Evolutionary conservation across 2,888 invertebrate species (phyloP), one percentile per base, ranked within the genome.

Genomic region (Sipha maydis): DNA sequence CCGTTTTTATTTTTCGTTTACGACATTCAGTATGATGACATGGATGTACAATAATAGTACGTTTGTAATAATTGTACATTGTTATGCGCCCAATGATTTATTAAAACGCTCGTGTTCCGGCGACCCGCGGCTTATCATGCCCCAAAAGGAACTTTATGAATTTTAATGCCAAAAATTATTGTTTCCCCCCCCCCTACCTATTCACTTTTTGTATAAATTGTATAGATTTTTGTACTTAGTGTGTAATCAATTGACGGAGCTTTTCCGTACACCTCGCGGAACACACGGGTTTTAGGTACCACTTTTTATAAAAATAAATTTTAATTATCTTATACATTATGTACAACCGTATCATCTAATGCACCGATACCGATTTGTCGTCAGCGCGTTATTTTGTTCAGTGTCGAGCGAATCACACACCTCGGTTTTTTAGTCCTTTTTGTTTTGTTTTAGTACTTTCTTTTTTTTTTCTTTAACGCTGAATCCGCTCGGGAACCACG

Each of bases 81-180:
- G 25, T 61, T n/a, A n/a, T n/a, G n/a, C n/a, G n/a, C n/a, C n/a
- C n/a, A n/a, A n/a, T n/a, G n/a, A 56, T 11, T 56, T 56, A 56
- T 56, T 21, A 7, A 21, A 21, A 48, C 77, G 19, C 48, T n/a
- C 48, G 48, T 14, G 48, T 48, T 28, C 8, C 34, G 48, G 17
- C 3, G 48, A 1, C 14, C 41, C 41, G 17, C n/a, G 41, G 7
- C n/a, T 41, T 7, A 28, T 19, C 19, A 25, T 48, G 3, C 9
- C 48, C 77, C 48, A 17, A 48, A 77, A 77, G 7, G 7, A 48
- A 48, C 19, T 48, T 48, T 17, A 28, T n/a, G 48, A 77, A 48
- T 48, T 28, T 41, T 77, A 77, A 61, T 77, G 77, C 77, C 77
- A 77, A 77, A 77, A 77, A 79, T 34, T 79, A 56, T 79, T 79